Conservation (phyloP, 1,140 invertebrate species). For the Triops longicaudatus region DNA sequence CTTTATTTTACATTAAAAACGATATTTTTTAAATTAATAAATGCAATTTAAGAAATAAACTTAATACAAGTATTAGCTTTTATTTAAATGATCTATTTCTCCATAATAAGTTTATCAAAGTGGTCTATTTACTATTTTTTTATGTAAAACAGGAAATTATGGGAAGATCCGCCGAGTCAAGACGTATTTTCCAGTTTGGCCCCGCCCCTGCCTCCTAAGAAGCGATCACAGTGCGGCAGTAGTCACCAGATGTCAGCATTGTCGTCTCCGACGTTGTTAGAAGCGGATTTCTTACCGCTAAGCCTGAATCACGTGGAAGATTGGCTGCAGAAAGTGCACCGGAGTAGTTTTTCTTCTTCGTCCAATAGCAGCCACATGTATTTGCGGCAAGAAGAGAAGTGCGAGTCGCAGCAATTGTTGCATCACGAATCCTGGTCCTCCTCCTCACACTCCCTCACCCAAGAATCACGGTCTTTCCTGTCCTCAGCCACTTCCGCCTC, state of each 20-base stretch:
- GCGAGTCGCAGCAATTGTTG: constrained; percentile 15
- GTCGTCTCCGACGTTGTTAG: constrained; percentile 19
- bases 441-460: neutral
- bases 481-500: constrained; percentile 21
- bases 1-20: neutral
- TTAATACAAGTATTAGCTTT: too few species aligned
- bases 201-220: constrained; percentile 67
- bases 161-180: neutral
- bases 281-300: constrained; percentile 19
- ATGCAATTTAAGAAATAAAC: too few species aligned
- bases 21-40: too few species aligned
- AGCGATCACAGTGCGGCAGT: constrained; percentile 44
- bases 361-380: constrained; percentile 16
- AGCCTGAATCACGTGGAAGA: neutral
- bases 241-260: constrained; percentile 27
- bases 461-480: neutral
- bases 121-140: too few species aligned
- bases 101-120: too few species aligned
- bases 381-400: constrained; percentile 18
- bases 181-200: neutral
- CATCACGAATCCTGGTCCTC: neutral
- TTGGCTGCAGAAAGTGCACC: constrained; percentile 16
- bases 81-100: too few species aligned
- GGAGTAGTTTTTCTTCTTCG: constrained; percentile 25
- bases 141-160: neutral